These are phyloP conservation scores for Mirounga angustirostris DNA, from an alignment of 2,113 vertebrate genomes.

Conservation along the genomic window DNA sequence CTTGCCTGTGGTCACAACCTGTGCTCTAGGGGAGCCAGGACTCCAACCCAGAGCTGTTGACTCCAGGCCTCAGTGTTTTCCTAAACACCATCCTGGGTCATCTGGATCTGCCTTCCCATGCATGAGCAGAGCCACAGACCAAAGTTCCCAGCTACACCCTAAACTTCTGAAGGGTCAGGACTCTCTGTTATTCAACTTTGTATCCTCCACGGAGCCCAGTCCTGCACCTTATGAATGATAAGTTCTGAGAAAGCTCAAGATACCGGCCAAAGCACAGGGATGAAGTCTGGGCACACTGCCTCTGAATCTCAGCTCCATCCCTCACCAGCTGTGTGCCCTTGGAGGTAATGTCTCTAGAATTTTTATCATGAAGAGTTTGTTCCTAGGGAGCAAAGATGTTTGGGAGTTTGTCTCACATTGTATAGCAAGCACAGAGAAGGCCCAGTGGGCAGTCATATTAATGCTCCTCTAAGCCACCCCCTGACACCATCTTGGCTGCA, in stretches of 20 bases:
- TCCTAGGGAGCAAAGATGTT: background rate
- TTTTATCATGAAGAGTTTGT: background rate
- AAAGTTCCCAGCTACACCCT: background rate
- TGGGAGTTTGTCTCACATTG: background rate
- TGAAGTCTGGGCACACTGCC: background rate
- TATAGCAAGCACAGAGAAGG: background rate
- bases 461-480: background rate
- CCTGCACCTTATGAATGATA: background rate
- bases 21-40: background rate
- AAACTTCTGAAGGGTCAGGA: background rate
- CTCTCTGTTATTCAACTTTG: background rate
- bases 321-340: background rate
- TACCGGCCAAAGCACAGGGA: background rate
- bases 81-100: background rate
- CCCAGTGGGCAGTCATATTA: background rate
- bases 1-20: background rate
- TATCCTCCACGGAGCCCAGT: background rate
- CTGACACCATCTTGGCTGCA: background rate
- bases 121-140: background rate
- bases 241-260: background rate
- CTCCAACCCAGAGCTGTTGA: background rate
- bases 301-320: background rate
- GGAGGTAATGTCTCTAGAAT: background rate
- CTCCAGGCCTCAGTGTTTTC: background rate
- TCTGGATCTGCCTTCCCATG: background rate